Conservation (phyloP, 2,888 invertebrate genomes). For the Zygaena filipendulae region DNA sequence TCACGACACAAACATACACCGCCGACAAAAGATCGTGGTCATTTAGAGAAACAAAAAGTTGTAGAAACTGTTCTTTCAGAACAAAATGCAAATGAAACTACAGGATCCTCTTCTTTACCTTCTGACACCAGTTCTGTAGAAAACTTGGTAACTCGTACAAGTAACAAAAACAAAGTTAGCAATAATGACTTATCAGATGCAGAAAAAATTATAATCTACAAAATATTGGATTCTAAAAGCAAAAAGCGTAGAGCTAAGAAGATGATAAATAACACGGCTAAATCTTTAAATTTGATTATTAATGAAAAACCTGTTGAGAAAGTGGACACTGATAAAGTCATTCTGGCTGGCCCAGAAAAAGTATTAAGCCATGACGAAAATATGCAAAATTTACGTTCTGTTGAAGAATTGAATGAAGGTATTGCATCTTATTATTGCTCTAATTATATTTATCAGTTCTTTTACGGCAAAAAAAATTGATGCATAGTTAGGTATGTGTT, state of each 20-base stretch:
- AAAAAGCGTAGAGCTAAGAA: no score
- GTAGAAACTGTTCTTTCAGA: slow-evolving; percentile 30
- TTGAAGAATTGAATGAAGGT: slow-evolving; percentile 33
- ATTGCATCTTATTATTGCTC: slow-evolving; percentile 7
- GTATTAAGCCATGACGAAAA: slow-evolving; percentile 21
- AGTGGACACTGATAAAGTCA: slow-evolving; percentile 12
- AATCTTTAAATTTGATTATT: slow-evolving; percentile 24
- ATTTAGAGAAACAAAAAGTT: slow-evolving; percentile 19
- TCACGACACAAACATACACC: slow-evolving; percentile 57
- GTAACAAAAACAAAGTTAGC: slow-evolving; percentile 15
- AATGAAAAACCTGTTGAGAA: no score
- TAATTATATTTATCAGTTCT: no score
- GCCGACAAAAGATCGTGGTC: slow-evolving; percentile 42
- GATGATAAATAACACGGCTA: slow-evolving; percentile 29
- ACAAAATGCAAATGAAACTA: slow-evolving; percentile 23
- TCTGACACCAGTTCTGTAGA: slow-evolving; percentile 38
- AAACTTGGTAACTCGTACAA: slow-evolving; percentile 22
- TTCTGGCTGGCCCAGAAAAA: slow-evolving; percentile 15
- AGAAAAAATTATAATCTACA: slow-evolving; percentile 53
- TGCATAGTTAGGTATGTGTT: no score
- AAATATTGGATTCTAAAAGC: slow-evolving; percentile 43
- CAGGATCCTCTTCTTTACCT: slow-evolving; percentile 24
- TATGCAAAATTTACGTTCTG: slow-evolving; percentile 1
- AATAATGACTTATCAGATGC: slow-evolving; percentile 29
- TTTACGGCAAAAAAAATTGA: no score